Percentiles rank a stretch among this genome's conserved stretches.
Evolutionary conservation across 2,797 vertebrate genomes (phyloP).

Genomic region (Nyctalus aviator): DNA sequence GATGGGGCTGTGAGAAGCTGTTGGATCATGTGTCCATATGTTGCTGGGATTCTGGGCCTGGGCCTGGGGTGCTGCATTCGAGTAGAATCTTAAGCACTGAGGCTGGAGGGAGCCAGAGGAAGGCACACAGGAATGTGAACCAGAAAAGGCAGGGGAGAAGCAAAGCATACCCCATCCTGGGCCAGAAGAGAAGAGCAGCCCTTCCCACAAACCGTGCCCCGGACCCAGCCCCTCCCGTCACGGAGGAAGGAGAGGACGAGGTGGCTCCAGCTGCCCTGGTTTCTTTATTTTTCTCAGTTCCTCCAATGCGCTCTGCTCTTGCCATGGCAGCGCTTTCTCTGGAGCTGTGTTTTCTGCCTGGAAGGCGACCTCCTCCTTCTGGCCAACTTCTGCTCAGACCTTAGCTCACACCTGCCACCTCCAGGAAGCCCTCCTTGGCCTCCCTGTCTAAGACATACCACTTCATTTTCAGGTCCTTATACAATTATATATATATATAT

Average conservation of each 20-base stretch:
- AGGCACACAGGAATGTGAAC: neutral
- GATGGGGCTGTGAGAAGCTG: neutral
- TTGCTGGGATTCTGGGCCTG: neutral
- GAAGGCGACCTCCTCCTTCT: neutral
- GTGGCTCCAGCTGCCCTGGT: neutral
- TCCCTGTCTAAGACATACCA: neutral
- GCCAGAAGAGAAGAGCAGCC: conserved; percentile 3
- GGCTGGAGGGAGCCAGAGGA: neutral
- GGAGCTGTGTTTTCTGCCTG: neutral
- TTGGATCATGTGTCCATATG: neutral
- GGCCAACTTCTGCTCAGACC: neutral
- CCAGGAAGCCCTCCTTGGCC: neutral
- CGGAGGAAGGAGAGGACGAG: neutral
- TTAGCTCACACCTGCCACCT: neutral
- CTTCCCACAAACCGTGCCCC: neutral
- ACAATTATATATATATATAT: neutral
- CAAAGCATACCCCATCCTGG: neutral
- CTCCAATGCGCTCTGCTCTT: neutral
- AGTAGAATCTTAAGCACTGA: conserved; percentile 8
- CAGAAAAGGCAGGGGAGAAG: neutral
- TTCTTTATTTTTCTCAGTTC: neutral
- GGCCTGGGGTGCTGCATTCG: neutral
- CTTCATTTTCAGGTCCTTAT: neutral
- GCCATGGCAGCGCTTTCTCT: neutral
- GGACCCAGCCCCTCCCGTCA: neutral